These are phyloP conservation scores for Notiomystis cincta DNA, from an alignment of 2,113 vertebrate genomes.

Conservation along the genomic window DNA sequence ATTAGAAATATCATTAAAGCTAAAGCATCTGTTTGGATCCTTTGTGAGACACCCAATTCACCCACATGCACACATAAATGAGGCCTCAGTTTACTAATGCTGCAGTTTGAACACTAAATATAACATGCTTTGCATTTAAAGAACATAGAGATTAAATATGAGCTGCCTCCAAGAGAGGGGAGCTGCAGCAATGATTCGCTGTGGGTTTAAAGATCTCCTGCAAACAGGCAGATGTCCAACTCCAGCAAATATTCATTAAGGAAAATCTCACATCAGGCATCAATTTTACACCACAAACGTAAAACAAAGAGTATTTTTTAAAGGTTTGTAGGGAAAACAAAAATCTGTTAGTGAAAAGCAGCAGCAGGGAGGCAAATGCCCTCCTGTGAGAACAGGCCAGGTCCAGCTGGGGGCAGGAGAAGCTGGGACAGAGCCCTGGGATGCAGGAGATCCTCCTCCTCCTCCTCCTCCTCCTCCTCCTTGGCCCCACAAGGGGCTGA, in stretches of 20 bases:
- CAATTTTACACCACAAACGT: background rate
- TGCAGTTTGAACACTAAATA: constrained; percentile 45
- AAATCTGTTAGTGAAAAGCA: background rate
- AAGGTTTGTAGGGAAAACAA: background rate
- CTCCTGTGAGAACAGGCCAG: background rate
- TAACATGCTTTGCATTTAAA: constrained; percentile 48
- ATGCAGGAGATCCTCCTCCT: background rate
- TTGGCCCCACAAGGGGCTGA: fast-evolving
- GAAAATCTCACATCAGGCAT: background rate
- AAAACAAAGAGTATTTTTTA: background rate
- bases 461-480: too few species aligned
- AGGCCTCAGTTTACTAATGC: constrained; percentile 42
- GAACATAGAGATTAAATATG: constrained; percentile 33
- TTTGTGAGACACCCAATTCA: constrained; percentile 55
- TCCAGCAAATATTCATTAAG: background rate
- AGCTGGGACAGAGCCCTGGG: background rate
- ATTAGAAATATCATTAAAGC: constrained; percentile 69
- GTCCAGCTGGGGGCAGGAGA: too few species aligned
- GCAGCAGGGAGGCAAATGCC: background rate
- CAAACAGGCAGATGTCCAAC: constrained; percentile 33
- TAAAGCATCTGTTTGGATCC: constrained; percentile 58
- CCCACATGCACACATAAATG: background rate
- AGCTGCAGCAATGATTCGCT: background rate
- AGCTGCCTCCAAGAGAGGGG: background rate
- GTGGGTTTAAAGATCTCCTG: background rate